phyloP scores from a whole-genome alignment of 2,113 vertebrate genomes.

The Poeciliopsis retropinna region DNA sequence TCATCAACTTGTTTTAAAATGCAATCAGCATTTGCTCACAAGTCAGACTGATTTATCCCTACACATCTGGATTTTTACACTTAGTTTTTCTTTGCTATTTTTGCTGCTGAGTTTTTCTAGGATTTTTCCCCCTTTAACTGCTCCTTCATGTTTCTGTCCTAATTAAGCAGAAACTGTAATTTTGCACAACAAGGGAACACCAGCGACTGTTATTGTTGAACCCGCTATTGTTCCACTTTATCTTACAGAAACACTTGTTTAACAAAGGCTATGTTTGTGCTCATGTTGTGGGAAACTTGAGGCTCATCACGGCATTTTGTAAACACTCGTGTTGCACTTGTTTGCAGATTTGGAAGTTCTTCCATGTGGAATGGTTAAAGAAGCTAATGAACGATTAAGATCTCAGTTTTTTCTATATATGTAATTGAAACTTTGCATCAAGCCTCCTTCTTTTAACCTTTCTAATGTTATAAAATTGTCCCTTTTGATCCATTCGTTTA shows the following conservation, averaged over 20 bases:
- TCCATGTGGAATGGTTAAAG: constrained; percentile 43
- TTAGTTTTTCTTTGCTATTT: constrained; percentile 16
- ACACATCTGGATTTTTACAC: constrained; percentile 15
- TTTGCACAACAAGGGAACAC: constrained; percentile 37
- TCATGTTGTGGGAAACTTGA: constrained; percentile 24
- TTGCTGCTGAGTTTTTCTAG: constrained; percentile 24
- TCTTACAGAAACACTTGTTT: constrained; percentile 66
- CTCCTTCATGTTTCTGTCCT: constrained; percentile 21
- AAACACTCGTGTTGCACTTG: constrained; percentile 29
- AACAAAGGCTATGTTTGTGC: constrained; percentile 31
- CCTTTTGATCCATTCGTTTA: background rate
- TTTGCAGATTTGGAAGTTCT: constrained; percentile 36
- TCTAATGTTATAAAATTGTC: background rate
- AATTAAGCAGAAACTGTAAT: constrained; percentile 43
- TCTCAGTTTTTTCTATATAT: background rate
- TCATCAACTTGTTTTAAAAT: too few relatives aligned
- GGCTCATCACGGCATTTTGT: constrained; percentile 17
- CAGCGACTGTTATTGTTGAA: constrained; percentile 51
- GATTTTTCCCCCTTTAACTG: background rate
- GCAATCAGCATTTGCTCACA: too few relatives aligned
- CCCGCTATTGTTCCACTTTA: constrained; percentile 63
- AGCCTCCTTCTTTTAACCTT: background rate
- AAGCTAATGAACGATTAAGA: constrained; percentile 24
- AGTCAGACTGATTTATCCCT: constrained; percentile 2
- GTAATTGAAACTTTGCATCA: constrained; percentile 8